phyloP scores from a whole-genome alignment of 2,113 vertebrate genomes.

The Zingel zingel region DNA sequence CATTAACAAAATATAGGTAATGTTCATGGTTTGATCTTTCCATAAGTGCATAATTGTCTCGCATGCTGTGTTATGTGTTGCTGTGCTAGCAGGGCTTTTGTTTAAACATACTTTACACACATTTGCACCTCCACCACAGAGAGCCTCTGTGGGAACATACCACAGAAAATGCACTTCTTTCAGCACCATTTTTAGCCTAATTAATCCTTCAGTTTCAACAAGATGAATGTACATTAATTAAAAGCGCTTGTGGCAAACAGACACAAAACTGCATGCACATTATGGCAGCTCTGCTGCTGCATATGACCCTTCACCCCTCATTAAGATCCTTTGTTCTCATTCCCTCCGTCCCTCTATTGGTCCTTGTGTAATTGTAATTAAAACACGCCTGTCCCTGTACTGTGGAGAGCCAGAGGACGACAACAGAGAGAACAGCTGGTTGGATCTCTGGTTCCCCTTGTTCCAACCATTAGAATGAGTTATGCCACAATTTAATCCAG shows the following conservation, averaged over 20 bases:
- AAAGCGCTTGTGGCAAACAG: conserved; percentile 27
- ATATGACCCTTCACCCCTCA: conserved; percentile 39
- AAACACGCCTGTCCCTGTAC: conserved; percentile 32
- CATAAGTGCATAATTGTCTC: not conserved
- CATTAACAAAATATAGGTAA: not conserved
- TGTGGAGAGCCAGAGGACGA: conserved; percentile 14
- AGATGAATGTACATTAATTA: conserved; percentile 31
- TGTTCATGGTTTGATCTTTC: conserved; percentile 9
- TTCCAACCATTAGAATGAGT: conserved; percentile 61
- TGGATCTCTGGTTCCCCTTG: conserved; percentile 28
- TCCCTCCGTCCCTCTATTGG: conserved; percentile 8
- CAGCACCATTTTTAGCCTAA: conserved; percentile 16
- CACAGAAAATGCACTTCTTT: conserved; percentile 9
- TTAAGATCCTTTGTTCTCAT: conserved; percentile 52
- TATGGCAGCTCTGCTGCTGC: not conserved
- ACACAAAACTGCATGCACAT: conserved; percentile 10
- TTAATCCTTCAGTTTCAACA: conserved; percentile 4
- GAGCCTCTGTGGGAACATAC: conserved; percentile 3
- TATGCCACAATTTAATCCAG: conserved; percentile 61
- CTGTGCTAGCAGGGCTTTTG: not conserved
- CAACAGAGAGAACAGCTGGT: conserved; percentile 61
- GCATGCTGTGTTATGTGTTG: not conserved
- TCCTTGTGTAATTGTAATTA: conserved; percentile 58
- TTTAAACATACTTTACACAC: conserved; percentile 23
- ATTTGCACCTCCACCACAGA: conserved; percentile 7